A percentile compares a stretch with the other conserved stretches of the same genome.
Evolutionary conservation across 2,113 vertebrate species (phyloP).

Genomic region (Macrotus californicus): DNA sequence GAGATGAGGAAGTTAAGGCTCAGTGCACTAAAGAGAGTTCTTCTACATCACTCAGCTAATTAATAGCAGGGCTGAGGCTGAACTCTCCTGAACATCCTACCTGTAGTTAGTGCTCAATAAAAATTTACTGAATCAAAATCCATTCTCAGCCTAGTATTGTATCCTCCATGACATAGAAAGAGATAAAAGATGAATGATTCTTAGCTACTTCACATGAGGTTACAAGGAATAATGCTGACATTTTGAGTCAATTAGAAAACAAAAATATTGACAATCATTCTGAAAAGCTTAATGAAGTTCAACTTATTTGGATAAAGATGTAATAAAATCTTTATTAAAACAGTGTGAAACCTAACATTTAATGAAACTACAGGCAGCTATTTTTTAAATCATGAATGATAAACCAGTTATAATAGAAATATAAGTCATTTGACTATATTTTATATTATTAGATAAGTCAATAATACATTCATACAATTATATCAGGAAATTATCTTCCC

Average conservation of each 20-base stretch:
- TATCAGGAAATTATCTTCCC: neutral
- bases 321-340: conserved; percentile 30
- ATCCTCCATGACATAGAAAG: neutral
- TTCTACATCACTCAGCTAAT: neutral
- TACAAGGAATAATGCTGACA: neutral
- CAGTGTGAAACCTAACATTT: conserved; percentile 9
- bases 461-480: neutral
- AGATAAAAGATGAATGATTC: neutral
- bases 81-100: neutral
- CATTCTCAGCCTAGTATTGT: neutral
- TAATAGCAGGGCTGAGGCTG: neutral
- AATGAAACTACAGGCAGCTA: neutral
- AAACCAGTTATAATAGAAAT: conserved; percentile 24
- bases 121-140: conserved; percentile 17
- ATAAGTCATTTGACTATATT: neutral
- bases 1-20: neutral
- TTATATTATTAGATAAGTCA: conserved; percentile 21
- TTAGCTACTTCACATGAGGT: neutral
- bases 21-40: neutral
- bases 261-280: neutral
- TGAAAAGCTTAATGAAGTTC: conserved; percentile 5
- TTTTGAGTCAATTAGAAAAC: conserved; percentile 3
- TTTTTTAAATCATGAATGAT: conserved; percentile 16
- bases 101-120: neutral
- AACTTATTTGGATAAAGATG: neutral